Evolutionary conservation across 2,797 vertebrate species (phyloP), one percentile per base, ranked within the genome.

Genomic region (Allobates femoralis): DNA sequence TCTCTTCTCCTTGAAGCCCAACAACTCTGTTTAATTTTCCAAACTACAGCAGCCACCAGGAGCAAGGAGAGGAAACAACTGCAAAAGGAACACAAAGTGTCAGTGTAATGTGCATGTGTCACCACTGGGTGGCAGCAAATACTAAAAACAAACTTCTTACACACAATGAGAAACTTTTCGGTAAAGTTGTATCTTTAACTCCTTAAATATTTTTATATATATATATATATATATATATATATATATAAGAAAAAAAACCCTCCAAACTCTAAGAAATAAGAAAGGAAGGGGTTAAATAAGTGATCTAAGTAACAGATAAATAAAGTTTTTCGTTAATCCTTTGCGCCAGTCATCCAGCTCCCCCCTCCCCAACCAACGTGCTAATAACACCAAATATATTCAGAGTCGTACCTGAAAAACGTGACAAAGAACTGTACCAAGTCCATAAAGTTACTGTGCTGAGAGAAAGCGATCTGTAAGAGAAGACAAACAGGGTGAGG

Each of bases 381-480:
- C 2, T 58, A 58, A 18, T 23, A 21, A 58, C 5, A 18, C 23
- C 3, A 62, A n/a, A 62, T 26, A 28, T 12, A 62, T 8, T n/a
- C 1, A 23, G 21, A 28, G 18, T 90, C 95, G 94, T 95, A 99
- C 98, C 98, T 99, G 97, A 99, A 99, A 94, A 99, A 99, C 0
- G 98, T 99, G 94, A 99, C 97, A 90, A 99, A 99, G 94, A 99
- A 99, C 93, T 99, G 98, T 90, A 99, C 98, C 93, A 99, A 96
- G 92, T 99, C 98, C 98, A 99, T 99, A 95, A 99, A 99, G 96
- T 99, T 99, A 95, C 97, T 99, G 95, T 99, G 98, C 90, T 99
- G 98, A 18, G 97, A 99, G 94, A 99, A 99, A 85, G 98, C 98
- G 89, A 99, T 99, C 98, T 99, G 94, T 19, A 91, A 91, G 51